Evolutionary conservation across 2,797 vertebrate species (phyloP).

Genomic region (Scleropages formosus): DNA sequence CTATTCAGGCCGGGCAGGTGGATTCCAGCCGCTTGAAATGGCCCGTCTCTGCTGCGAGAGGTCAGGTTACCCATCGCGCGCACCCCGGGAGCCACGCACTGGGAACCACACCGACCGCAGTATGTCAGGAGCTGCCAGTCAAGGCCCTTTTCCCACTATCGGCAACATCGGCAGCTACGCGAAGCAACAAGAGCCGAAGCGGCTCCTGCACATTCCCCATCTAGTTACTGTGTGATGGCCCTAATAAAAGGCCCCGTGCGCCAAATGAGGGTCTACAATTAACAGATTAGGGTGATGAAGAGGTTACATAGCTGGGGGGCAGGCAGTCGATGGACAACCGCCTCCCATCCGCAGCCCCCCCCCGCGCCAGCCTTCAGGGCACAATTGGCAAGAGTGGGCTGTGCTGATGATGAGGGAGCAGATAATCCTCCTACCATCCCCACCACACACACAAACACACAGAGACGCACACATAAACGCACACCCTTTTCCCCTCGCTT

Average conservation of each 20-base stretch:
- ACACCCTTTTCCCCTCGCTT: conserved; percentile 33
- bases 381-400: conserved; percentile 52
- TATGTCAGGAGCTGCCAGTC: conserved; percentile 38
- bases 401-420: conserved; percentile 74
- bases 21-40: conserved; percentile 46
- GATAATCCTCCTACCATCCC: conserved; percentile 68
- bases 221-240: conserved; percentile 73
- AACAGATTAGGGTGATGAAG: conserved; percentile 87
- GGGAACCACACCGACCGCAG: conserved; percentile 52
- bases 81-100: conserved; percentile 51
- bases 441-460: not conserved
- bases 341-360: conserved; percentile 30
- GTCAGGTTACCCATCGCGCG: conserved; percentile 48
- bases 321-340: conserved; percentile 59
- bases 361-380: conserved; percentile 62
- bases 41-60: conserved; percentile 31
- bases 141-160: conserved; percentile 36
- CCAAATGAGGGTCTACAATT: conserved; percentile 84
- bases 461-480: too few species aligned
- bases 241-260: conserved; percentile 82
- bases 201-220: conserved; percentile 74
- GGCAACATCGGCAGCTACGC: conserved; percentile 24
- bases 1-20: conserved; percentile 43
- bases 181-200: conserved; percentile 55
- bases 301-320: conserved; percentile 69